Percentiles rank a stretch among this genome's conserved stretches.
Evolutionary conservation across 1,140 invertebrate genomes (phyloP).

Genomic region (Saccostrea cuccullata): DNA sequence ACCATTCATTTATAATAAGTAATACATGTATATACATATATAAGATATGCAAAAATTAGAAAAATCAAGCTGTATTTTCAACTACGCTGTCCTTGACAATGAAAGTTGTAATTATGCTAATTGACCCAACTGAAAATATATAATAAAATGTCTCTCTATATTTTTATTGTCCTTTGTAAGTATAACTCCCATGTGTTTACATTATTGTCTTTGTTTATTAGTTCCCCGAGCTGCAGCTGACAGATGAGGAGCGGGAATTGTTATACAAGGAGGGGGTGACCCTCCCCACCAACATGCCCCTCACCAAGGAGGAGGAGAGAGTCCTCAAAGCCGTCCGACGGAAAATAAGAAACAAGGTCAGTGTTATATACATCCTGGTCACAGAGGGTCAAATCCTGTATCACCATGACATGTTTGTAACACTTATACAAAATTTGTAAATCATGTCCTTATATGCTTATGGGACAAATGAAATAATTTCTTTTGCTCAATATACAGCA

Average conservation of each 20-base stretch:
- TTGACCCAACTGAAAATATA: no score
- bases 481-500: neutral
- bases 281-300: slow-evolving; percentile 89
- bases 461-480: neutral
- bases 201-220: slow-evolving; percentile 44
- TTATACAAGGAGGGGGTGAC: slow-evolving; percentile 90
- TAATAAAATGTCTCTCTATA: no score
- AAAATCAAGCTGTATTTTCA: no score
- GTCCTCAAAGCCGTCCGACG: slow-evolving; percentile 92
- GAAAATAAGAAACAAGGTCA: slow-evolving; percentile 95
- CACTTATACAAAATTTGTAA: no score
- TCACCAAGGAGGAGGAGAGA: slow-evolving; percentile 90
- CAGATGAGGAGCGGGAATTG: slow-evolving; percentile 89
- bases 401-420: neutral
- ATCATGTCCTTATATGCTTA: no score
- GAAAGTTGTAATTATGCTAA: no score
- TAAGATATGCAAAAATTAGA: no score
- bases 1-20: no score
- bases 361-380: neutral
- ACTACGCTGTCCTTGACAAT: no score
- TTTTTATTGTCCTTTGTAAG: no score
- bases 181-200: no score
- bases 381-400: neutral
- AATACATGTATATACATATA: no score
- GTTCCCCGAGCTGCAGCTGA: slow-evolving; percentile 75